Conservation (phyloP, 2,888 invertebrate species). For the Diarsia brunnea region DNA sequence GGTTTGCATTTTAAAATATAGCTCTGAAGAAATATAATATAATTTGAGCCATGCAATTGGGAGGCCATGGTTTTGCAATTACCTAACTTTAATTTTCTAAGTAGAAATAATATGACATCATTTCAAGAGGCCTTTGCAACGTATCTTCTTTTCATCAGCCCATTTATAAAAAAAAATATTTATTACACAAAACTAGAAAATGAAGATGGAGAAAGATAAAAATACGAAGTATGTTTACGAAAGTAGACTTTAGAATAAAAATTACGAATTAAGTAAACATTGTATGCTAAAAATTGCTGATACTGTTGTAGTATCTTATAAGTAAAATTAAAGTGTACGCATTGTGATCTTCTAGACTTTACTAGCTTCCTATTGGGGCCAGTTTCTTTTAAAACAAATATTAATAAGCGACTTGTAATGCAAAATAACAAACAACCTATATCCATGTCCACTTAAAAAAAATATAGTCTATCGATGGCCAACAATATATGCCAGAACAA, state of each 20-base stretch:
- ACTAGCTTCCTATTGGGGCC: constrained; percentile 72
- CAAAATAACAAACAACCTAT: neutral
- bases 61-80: neutral
- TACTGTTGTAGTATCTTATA: constrained; percentile 39
- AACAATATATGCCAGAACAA: constrained; percentile 18
- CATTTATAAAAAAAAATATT: neutral
- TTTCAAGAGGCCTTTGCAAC: neutral
- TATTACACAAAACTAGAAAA: neutral
- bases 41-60: neutral
- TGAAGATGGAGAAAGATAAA: neutral
- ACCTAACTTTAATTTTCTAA: neutral
- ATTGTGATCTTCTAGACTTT: constrained; percentile 88
- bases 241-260: constrained; percentile 27
- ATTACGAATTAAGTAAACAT: constrained; percentile 41
- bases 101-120: neutral
- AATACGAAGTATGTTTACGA: constrained; percentile 44
- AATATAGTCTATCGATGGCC: neutral
- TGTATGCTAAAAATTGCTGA: constrained; percentile 38
- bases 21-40: too few relatives aligned
- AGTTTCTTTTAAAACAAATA: constrained; percentile 60
- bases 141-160: neutral
- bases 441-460: constrained; percentile 2
- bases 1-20: constrained; percentile 6
- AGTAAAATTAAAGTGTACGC: constrained; percentile 72
- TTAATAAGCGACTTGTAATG: constrained; percentile 15